Evolutionary conservation across 2,797 vertebrate genomes (phyloP).

Genomic region (Esox lucius): DNA sequence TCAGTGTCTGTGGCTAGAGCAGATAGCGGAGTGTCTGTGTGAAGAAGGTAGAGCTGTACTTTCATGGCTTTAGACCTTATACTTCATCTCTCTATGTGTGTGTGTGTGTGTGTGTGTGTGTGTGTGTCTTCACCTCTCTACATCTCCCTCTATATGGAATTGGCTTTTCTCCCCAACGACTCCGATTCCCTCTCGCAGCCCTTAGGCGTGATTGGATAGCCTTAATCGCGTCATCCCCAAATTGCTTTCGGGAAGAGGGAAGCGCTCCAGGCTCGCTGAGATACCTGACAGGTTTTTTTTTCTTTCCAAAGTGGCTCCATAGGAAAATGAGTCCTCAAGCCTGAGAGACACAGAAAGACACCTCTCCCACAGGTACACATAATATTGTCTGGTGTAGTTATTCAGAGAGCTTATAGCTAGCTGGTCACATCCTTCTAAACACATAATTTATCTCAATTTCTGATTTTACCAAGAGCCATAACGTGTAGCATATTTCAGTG

Average conservation of each 20-base stretch:
- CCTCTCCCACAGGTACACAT: background rate
- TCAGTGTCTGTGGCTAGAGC: background rate
- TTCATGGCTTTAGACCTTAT: background rate
- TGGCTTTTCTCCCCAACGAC: constrained; percentile 6
- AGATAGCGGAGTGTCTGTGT: constrained; percentile 1
- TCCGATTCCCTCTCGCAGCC: background rate
- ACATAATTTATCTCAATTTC: constrained; percentile 4
- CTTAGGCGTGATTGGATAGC: constrained; percentile 17
- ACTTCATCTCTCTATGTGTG: background rate
- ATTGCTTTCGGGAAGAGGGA: constrained; percentile 11
- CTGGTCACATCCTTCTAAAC: background rate
- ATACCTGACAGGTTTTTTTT: constrained; percentile 3
- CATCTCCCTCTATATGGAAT: background rate
- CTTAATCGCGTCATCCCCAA: constrained; percentile 14
- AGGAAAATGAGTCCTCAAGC: constrained; percentile 9
- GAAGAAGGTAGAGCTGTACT: constrained; percentile 1
- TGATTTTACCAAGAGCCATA: background rate
- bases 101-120: constrained; percentile 2
- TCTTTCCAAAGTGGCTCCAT: background rate
- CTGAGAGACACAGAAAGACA: background rate
- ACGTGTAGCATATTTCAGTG: too few relatives aligned
- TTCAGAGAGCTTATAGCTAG: background rate
- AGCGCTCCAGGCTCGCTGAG: constrained; percentile 3
- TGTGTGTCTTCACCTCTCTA: background rate
- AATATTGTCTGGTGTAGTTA: background rate